These are phyloP conservation scores for Anas bahamensis DNA, from an alignment of 2,797 vertebrate species.

Conservation along the genomic window DNA sequence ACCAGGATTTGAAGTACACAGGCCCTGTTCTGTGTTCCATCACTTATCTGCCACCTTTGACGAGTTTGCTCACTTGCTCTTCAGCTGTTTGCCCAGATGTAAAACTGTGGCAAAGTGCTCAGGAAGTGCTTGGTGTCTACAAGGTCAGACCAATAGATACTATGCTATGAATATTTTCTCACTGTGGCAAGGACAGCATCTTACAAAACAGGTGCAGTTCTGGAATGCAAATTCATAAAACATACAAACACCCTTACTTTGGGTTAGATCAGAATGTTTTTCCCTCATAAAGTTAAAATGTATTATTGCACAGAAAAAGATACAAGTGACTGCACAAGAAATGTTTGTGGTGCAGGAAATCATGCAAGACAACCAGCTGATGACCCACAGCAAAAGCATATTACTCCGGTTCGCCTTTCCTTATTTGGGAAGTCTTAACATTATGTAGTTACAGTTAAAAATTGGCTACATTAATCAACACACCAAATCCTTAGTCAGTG, in stretches of 20 bases:
- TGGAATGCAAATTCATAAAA: background rate
- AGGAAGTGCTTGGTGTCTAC: background rate
- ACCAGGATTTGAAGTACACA: background rate
- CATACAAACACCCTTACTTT: background rate
- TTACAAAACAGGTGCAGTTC: background rate
- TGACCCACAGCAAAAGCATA: background rate
- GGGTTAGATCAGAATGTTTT: background rate
- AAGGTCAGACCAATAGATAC: background rate
- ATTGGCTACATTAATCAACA: constrained; percentile 63
- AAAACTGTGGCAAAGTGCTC: background rate
- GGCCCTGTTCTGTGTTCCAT: background rate
- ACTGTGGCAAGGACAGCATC: background rate
- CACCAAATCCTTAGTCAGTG: constrained; percentile 33
- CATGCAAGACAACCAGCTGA: background rate
- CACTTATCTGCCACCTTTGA: background rate
- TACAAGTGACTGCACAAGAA: background rate
- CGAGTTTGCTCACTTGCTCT: background rate
- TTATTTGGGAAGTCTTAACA: constrained; percentile 30
- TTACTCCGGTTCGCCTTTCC: background rate
- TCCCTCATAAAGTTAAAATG: background rate
- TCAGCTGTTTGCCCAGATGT: background rate
- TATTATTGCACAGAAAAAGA: background rate
- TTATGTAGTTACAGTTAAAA: constrained; percentile 50
- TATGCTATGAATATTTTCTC: background rate
- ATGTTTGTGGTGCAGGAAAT: background rate